Evolutionary conservation across 2,113 vertebrate genomes (phyloP), one percentile per base, ranked within the genome.

Genomic region (Lepidothrix coronata): DNA sequence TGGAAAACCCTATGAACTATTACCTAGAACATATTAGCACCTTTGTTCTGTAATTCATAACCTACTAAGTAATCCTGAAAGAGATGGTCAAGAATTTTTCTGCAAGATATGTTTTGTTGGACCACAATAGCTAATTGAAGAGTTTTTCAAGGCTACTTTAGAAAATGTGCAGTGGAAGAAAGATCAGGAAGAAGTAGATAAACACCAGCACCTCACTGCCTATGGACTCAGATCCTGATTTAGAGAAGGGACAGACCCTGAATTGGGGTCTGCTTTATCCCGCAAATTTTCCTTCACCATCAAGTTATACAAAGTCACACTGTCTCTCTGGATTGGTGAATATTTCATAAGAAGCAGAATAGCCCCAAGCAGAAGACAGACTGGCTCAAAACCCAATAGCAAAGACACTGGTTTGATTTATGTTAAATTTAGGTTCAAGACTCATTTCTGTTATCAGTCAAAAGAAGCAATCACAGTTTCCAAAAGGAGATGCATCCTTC

Each of bases 341-440:
- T 96, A 95, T 97, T 96, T 96, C 74, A 96, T 89, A 93, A 78
- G 80, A 82, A 92, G 84, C 22, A 95, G 66, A 96, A 95, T 68
- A 92, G 91, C 91, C 93, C 77, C 81, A 91, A 96, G 95, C 87
- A 96, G 91, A 93, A 95, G 74, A 79, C 80, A 95, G 80, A 76
- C 80, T 52, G 66, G 85, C 81, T 95, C 77, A 81, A 93, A 89
- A 55, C 77, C 84, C 62, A 89, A 68, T 3, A 89, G 52, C 30
- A 78, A 88, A 94, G 87, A 72, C 77, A 62, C 31, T 58, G 66
- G 33, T 30, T 76, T 91, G 77, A 91, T 87, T 89, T 78, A 70
- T 79, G 62, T 85, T 89, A 91, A 89, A 89, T 70, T 46, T 49
- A n/a, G 25, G 74, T 73, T 94, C 91, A 94, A 93, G 62, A 57